Evolutionary conservation across 2,888 invertebrate genomes (phyloP), one percentile per base, ranked within the genome.

Genomic region (Itoplectis maculator): DNA sequence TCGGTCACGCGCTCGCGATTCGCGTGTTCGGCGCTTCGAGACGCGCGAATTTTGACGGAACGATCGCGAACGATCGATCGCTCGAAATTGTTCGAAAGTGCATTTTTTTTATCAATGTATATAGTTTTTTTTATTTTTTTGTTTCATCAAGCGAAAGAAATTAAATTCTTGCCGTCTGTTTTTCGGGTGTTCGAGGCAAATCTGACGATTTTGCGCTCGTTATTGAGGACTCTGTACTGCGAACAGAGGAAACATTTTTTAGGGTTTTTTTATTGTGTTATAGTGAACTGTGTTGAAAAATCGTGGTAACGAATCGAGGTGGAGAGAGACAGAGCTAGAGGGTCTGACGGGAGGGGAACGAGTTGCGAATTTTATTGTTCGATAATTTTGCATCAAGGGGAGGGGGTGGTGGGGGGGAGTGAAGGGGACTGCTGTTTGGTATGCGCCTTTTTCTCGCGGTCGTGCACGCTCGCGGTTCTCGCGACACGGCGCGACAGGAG

Each of bases 391-490:
- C 35, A n/a, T 56, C 13, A 7, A 20, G 11, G 20, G n/a, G n/a
- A n/a, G n/a, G n/a, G n/a, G n/a, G n/a, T n/a, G n/a, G n/a, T n/a
- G n/a, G n/a, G n/a, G 37, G 45, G 9, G 72, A 79, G 66, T 59
- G 56, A 56, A 79, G 47, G 72, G 66, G 49, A 63, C 49, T 56
- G 29, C 29, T 47, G 9, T 72, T 73, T 65, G 11, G 45, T 45
- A 65, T 77, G 61, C 56, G 61, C 63, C 63, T 78, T 8, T 63
- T 63, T 70, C 13, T 72, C 20, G 63, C 72, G 70, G 66, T 66
- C 66, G 40, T 65, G 78, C 51, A 54, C 20, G 13, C 13, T 54
- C 23, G n/a, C n/a, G 51, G 23, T 2, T 54, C 51, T 54, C 23
- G 23, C 51, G 51, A 54, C 51, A 23, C 51, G 23, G 23, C 20